These are phyloP conservation scores for Brachionus plicatilis DNA, from an alignment of 1,140 invertebrate species.

Conservation along the genomic window DNA sequence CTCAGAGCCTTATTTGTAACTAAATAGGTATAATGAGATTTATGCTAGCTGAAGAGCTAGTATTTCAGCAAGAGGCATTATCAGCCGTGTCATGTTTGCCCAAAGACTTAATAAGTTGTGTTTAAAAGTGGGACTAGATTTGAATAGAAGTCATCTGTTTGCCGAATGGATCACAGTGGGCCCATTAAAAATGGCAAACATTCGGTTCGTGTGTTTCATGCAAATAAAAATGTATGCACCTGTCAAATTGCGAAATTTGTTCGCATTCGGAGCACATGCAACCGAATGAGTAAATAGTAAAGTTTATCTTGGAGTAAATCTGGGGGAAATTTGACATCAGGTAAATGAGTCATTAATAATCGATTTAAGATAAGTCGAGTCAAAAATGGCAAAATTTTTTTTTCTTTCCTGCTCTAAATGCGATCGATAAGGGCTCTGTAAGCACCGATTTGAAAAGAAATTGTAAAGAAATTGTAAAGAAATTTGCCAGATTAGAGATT, in stretches of 20 bases:
- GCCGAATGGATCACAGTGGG: background rate
- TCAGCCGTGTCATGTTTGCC: background rate
- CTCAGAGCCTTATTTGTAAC: background rate
- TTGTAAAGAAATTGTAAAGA: background rate
- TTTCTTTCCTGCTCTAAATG: background rate
- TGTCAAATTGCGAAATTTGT: background rate
- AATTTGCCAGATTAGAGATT: slow-evolving; percentile 1
- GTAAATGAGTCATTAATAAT: slow-evolving; percentile 32
- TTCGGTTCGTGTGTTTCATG: background rate
- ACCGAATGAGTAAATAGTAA: background rate
- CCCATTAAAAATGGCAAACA: background rate
- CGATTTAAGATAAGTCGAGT: slow-evolving; percentile 29
- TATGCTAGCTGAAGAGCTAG: background rate
- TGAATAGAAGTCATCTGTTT: background rate
- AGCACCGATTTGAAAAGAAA: background rate
- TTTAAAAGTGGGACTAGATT: background rate
- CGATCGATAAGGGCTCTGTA: background rate
- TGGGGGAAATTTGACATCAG: slow-evolving; percentile 25
- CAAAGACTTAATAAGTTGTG: background rate
- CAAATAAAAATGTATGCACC: background rate
- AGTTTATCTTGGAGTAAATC: background rate
- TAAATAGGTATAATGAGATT: background rate
- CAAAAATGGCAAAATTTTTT: background rate
- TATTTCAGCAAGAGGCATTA: background rate
- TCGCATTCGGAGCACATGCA: background rate